Evolutionary conservation across 2,888 invertebrate species (phyloP), one percentile per base, ranked within the genome.

Genomic region (Osmoderma eremita): DNA sequence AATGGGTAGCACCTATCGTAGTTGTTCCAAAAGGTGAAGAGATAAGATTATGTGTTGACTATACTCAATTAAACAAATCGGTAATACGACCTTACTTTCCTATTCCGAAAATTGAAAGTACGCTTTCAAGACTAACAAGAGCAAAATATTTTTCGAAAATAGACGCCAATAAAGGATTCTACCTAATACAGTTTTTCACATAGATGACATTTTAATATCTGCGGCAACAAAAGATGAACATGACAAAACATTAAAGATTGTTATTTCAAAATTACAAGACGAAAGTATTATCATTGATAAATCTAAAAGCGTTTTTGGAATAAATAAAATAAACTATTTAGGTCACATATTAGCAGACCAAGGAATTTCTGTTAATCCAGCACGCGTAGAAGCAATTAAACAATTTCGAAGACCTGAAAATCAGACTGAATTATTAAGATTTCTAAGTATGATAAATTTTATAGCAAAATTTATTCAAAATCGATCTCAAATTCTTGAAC

Each of bases 401-500:
- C n/a, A n/a, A n/a, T n/a, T n/a, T n/a, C n/a, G n/a, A n/a, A n/a
- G n/a, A n/a, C n/a, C n/a, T n/a, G n/a, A n/a, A n/a, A n/a, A n/a
- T n/a, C n/a, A n/a, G n/a, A n/a, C n/a, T n/a, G n/a, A n/a, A n/a
- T n/a, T n/a, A n/a, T n/a, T n/a, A n/a, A n/a, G n/a, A n/a, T n/a
- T n/a, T n/a, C n/a, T n/a, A n/a, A n/a, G n/a, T n/a, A n/a, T n/a
- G n/a, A n/a, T n/a, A n/a, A n/a, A n/a, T n/a, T n/a, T n/a, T n/a
- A n/a, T n/a, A n/a, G n/a, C n/a, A n/a, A n/a, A n/a, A n/a, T n/a
- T n/a, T n/a, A n/a, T n/a, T n/a, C n/a, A n/a, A n/a, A n/a, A n/a
- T n/a, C n/a, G n/a, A 10, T 42, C 42, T 12, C 42, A 42, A n/a
- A 42, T 42, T n/a, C 42, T 42, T 42, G 42, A 42, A 42, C 42